Conservation (phyloP, 2,797 vertebrate genomes). For the Neomorphus geoffroyi region DNA sequence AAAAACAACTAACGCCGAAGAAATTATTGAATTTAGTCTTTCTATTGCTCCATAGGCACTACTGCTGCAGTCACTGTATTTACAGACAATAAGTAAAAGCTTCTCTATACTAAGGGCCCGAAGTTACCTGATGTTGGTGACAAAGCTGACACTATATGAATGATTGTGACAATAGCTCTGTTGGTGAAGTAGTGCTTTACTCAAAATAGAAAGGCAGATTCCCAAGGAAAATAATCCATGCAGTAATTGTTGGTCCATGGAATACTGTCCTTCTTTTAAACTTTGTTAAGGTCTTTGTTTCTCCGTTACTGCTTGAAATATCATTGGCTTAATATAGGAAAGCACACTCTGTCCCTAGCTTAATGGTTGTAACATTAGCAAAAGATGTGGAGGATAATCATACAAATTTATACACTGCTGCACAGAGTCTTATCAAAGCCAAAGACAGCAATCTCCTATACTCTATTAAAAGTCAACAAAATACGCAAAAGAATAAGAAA, state of each 20-base stretch:
- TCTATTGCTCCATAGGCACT: background rate
- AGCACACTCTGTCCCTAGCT: background rate
- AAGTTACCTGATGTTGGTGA: background rate
- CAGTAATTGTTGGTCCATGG: background rate
- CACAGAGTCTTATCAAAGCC: background rate
- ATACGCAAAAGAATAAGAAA: background rate
- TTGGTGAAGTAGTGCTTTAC: background rate
- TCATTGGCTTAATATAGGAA: background rate
- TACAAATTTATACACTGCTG: background rate
- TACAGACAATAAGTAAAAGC: background rate
- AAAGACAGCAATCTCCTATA: background rate
- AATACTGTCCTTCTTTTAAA: background rate
- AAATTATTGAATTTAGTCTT: conserved; percentile 32
- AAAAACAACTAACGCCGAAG: background rate
- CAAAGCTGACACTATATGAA: background rate
- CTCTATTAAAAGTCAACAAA: background rate
- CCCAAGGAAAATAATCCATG: background rate
- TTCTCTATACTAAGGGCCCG: background rate
- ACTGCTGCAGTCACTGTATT: background rate
- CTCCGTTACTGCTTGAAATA: background rate
- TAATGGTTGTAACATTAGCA: background rate
- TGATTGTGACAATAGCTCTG: background rate
- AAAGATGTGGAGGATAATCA: background rate
- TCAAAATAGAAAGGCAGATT: background rate
- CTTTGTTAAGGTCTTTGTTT: background rate